Evolutionary conservation across 2,113 vertebrate species (phyloP).

Genomic region (Sterna hirundo): DNA sequence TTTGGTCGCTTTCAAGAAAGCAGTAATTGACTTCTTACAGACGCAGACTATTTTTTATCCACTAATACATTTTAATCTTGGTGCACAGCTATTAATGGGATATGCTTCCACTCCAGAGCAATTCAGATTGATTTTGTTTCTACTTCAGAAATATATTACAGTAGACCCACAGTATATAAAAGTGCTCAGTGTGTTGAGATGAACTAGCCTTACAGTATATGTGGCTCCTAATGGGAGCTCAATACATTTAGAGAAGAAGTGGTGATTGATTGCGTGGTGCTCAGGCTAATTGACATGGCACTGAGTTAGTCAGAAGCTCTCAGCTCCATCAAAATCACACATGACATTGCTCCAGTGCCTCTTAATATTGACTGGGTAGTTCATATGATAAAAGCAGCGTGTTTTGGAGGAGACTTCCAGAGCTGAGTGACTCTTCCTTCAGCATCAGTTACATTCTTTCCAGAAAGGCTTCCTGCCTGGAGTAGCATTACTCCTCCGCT

Average conservation of each 20-base stretch:
- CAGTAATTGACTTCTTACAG: conserved; percentile 34
- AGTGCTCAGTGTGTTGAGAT: conserved; percentile 30
- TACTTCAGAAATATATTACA: conserved; percentile 51
- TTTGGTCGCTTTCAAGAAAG: conserved; percentile 29
- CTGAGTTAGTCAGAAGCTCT: conserved; percentile 57
- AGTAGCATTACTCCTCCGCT: conserved; percentile 54
- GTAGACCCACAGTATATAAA: conserved; percentile 43
- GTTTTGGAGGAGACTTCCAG: conserved; percentile 18
- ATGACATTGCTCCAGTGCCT: neutral
- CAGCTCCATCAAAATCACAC: conserved; percentile 41
- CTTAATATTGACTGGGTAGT: conserved; percentile 29
- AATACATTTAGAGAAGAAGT: conserved; percentile 37
- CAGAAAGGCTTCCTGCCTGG: conserved; percentile 60
- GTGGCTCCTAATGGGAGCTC: conserved; percentile 45
- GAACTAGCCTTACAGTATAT: conserved; percentile 4
- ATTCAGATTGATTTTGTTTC: conserved; percentile 60
- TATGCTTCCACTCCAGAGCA: conserved; percentile 43
- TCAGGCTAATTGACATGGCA: conserved; percentile 50
- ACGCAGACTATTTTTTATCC: neutral
- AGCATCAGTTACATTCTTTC: conserved; percentile 60
- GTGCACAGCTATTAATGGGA: conserved; percentile 42
- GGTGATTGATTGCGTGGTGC: conserved; percentile 40
- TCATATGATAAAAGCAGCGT: neutral
- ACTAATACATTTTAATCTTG: conserved; percentile 53
- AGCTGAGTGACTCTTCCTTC: conserved; percentile 31